Base-by-base conservation (phyloP, 2,113 vertebrate species). In the Excalfactoria chinensis region DNA sequence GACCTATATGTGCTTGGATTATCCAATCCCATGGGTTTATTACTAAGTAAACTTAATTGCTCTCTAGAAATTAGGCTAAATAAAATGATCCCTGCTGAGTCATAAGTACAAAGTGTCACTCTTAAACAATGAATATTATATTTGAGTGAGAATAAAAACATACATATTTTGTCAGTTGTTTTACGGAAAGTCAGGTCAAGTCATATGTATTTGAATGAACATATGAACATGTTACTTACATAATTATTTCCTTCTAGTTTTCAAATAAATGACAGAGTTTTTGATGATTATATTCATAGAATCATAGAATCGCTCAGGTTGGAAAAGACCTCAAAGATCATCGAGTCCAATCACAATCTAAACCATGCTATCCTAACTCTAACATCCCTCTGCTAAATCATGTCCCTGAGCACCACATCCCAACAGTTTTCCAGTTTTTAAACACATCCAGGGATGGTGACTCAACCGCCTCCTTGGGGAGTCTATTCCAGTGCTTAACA, bases 1-100 rank as follows among this genome's bases (percentile, higher is more conserved):
- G 77, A 90, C 74, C 49, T 91, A 89, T 51, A 80, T 80, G 58
- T 70, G 13, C 51, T 64, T 93, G 49, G 34, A 84, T 89, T 92
- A 80, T 70, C 34, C 81, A 34, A 92, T 59, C 9, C 9, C 62
- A 49, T 67, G 18, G 8, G 18, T 51, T 90, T 89, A 28, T 64
- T 68, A 48, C 70, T 81, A 40, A 71, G n/a, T 71, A 88, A 88
- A 89, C 30, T 85, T 40, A 62, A 56, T 28, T 77, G 44, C 22
- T 93, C 34, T 79, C 8, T 68, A 88, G 48, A 88, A 49, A 17
- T 55, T 46, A 71, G 13, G 22, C 14, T 91, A 71, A 70, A 90
- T 73, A 32, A 88, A 84, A 82, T 46, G 1, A 26, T 74, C 28
- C 88, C 18, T 64, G 4, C 35, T 53, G 28, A 3, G 11, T 69